Evolutionary conservation across 2,888 invertebrate genomes (phyloP), one percentile per base, ranked within the genome.

Genomic region (Lycocerus yunnanus): DNA sequence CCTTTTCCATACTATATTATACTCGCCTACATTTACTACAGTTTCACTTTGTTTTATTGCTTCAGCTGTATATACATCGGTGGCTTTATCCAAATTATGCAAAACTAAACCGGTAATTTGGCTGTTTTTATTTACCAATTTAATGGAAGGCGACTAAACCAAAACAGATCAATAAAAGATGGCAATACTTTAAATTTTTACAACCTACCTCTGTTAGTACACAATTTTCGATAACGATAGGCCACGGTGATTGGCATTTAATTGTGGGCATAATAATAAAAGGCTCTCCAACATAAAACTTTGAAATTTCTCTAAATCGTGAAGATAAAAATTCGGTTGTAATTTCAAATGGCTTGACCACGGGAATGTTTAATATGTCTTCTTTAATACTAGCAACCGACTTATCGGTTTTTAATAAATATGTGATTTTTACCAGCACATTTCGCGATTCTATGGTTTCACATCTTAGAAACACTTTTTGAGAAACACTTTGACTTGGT

Each of bases 281-380:
- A 3, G 92, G 89, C 84, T 94, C 93, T 80, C 90, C 90, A 24
- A 91, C 89, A 85, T 92, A 93, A 80, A 92, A 91, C 83, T 91
- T 92, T 3, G 89, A 87, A 75, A 93, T 88, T 16, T 91, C 89
- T 83, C 91, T 91, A 82, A 93, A 93, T 78, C 91, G 89, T 84
- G 90, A 88, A 6, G 92, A 90, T 76, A 91, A 89, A 87, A 91
- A 93, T 83, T 90, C 90, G 9, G 92, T 91, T 2, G 89, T 86
- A 1, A 93, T 89, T 82, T 93, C 93, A 86, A 94, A 93, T 14
- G 93, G 93, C 84, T 93, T 92, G 5, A 91, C 90, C 6, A 93
- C 91, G 76, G 91, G 88, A 72, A 93, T 88, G 80, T 89, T 89
- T 67, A 92, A 89, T 15, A 86, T 87, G 78, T 91, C 90, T 80